A percentile compares a stretch with the other conserved stretches of the same genome.
These are phyloP conservation scores for Sporophila hypoxantha DNA, from an alignment of 2,113 vertebrate species.

Conservation along the genomic window DNA sequence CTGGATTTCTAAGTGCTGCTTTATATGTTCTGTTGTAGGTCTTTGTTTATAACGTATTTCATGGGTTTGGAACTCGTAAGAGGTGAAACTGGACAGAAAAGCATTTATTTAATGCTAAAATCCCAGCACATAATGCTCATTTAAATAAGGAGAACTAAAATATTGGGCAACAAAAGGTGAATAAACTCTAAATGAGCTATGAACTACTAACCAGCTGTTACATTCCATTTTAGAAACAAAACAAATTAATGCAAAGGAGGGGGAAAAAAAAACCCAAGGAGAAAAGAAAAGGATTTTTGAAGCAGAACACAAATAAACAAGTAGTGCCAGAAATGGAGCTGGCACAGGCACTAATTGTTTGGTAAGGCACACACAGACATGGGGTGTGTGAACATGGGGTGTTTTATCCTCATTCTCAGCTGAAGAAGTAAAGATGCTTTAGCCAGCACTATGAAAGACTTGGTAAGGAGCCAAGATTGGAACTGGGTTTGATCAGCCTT, in stretches of 20 bases:
- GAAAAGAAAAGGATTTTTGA: neutral
- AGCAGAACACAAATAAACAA: neutral
- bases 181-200: constrained; percentile 39
- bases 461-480: neutral
- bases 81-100: constrained; percentile 41
- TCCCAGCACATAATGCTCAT: neutral
- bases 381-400: accelerated
- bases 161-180: constrained; percentile 17
- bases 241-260: constrained; percentile 4
- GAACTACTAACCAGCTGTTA: constrained; percentile 37
- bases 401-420: neutral
- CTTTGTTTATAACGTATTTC: constrained; percentile 29
- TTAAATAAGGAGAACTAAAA: constrained; percentile 32
- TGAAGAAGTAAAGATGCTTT: neutral
- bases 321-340: neutral
- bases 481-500: neutral
- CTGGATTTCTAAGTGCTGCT: constrained; percentile 20
- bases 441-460: neutral
- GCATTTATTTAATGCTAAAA: constrained; percentile 26
- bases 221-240: constrained; percentile 19
- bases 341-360: neutral
- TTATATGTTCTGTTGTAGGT: neutral
- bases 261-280: neutral
- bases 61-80: neutral
- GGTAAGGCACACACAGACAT: neutral